Evolutionary conservation across 2,797 vertebrate genomes (phyloP).

Genomic region (Lophotriccus pileatus): DNA sequence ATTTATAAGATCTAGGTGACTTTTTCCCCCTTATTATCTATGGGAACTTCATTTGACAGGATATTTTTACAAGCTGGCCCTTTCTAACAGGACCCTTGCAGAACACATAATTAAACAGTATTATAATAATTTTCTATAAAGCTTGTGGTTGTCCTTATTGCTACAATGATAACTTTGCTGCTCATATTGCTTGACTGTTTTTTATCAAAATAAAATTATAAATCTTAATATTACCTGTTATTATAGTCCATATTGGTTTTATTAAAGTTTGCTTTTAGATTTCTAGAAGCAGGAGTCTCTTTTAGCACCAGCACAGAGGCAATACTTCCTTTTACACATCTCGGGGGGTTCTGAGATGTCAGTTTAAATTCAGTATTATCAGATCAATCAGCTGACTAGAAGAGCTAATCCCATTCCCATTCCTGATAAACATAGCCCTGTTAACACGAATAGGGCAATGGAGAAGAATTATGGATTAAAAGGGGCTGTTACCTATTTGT

Average conservation of each 20-base stretch:
- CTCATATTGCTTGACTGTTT: not conserved
- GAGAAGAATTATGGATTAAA: not conserved
- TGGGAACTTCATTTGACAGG: not conserved
- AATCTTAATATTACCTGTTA: not conserved
- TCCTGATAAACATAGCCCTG: not conserved
- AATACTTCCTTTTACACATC: not conserved
- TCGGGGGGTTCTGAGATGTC: not conserved
- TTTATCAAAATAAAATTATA: not conserved
- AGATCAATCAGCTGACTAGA: not conserved
- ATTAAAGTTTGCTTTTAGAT: not conserved
- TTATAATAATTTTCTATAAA: not conserved
- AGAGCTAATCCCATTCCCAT: not conserved
- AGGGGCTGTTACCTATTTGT: fast-evolving
- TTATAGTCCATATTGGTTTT: not conserved
- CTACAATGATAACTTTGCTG: not conserved
- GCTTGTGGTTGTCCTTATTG: not conserved
- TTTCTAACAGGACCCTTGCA: not conserved
- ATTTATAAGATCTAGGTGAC: not conserved
- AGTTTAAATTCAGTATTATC: not conserved
- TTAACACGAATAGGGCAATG: not conserved
- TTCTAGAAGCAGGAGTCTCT: not conserved
- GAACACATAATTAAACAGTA: not conserved
- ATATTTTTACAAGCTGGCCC: not conserved
- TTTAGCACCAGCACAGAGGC: not conserved
- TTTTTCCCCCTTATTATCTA: not conserved